phyloP scores from a whole-genome alignment of 2,113 vertebrate genomes.

The Channa maculata region DNA sequence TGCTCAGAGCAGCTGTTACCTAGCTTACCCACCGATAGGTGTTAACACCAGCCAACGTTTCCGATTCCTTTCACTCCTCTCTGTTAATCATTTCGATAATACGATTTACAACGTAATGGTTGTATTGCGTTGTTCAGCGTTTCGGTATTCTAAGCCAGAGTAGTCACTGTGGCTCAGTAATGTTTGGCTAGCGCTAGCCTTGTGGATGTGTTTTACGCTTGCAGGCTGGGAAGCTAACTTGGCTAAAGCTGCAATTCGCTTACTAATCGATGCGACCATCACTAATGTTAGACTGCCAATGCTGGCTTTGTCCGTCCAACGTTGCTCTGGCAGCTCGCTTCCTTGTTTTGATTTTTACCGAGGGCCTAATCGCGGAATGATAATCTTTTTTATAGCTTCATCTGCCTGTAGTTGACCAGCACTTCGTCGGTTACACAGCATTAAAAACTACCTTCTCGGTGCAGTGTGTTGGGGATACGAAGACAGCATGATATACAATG shows the following conservation, averaged over 20 bases:
- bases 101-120: too few species aligned
- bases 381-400: constrained; percentile 16
- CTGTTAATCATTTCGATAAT: too few species aligned
- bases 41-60: not conserved
- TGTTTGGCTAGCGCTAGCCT: constrained; percentile 63
- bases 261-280: constrained; percentile 49
- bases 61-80: too few species aligned
- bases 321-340: constrained; percentile 25
- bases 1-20: constrained; percentile 68
- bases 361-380: constrained; percentile 49
- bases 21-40: constrained; percentile 34
- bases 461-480: not conserved
- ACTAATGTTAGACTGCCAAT: not conserved
- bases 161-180: constrained; percentile 22
- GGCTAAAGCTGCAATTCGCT: constrained; percentile 36
- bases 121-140: not conserved
- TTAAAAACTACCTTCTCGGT: too few species aligned
- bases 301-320: constrained; percentile 47
- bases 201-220: constrained; percentile 13
- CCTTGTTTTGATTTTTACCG: constrained; percentile 40
- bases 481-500: not conserved
- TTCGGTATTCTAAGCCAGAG: not conserved
- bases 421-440: constrained; percentile 4
- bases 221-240: constrained; percentile 37
- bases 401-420: not conserved